Evolutionary conservation across 2,888 invertebrate genomes (phyloP).

Genomic region (Rapana venosa): DNA sequence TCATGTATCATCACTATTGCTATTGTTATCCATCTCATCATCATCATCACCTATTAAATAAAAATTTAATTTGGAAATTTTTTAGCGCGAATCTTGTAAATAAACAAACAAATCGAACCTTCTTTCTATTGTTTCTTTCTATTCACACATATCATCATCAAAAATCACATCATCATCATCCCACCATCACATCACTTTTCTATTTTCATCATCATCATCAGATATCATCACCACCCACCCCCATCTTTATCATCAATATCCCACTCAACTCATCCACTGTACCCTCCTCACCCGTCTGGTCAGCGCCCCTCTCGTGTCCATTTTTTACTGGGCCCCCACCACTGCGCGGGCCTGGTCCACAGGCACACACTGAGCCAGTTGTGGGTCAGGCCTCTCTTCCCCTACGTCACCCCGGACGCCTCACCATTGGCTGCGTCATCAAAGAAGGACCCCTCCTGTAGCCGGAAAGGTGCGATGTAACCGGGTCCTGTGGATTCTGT

Average conservation of each 20-base stretch:
- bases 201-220: too few relatives aligned
- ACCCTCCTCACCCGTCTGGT: constrained; percentile 9
- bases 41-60: too few relatives aligned
- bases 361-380: constrained; percentile 30
- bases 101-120: too few relatives aligned
- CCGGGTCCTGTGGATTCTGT: constrained; percentile 9
- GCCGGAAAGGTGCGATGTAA: constrained; percentile 26
- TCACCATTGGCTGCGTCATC: constrained; percentile 24
- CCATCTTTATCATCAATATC: not conserved
- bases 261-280: not conserved
- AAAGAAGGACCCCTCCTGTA: constrained; percentile 34
- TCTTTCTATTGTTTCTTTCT: too few relatives aligned
- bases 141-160: too few relatives aligned
- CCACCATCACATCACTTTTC: too few relatives aligned
- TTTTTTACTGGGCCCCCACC: not conserved
- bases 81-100: too few relatives aligned
- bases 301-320: constrained; percentile 27
- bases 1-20: too few relatives aligned
- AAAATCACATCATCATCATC: too few relatives aligned
- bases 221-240: too few relatives aligned
- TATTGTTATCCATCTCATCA: too few relatives aligned
- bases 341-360: constrained; percentile 16
- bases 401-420: constrained; percentile 11
- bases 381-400: constrained; percentile 3
- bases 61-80: too few relatives aligned